Evolutionary conservation across 2,888 invertebrate genomes (phyloP), one percentile per base, ranked within the genome.

Genomic region (Scaptomyza reducta): DNA sequence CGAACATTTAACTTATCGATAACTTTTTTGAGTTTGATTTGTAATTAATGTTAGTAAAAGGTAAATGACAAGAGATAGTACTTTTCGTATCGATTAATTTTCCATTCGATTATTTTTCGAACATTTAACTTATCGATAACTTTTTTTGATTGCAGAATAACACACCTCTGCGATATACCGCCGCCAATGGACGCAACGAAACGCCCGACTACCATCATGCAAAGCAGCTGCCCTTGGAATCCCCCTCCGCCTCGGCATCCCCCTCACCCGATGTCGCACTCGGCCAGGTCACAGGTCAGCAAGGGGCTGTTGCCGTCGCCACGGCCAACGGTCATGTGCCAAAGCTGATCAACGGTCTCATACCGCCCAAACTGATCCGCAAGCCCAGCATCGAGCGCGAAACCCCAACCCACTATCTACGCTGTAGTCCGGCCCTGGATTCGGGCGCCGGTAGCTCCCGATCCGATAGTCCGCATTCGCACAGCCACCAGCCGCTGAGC

Each of bases 301-400:
- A 47, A n/a, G 49, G 49, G 6, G 33, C 66, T 41, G 81, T 82
- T 9, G 79, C 79, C 51, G 78, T 66, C 11, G 79, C 77, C 56
- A 71, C 85, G 57, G 89, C 88, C 74, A 92, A 91, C 73, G 92
- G 92, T n/a, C 91, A 91, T 64, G 89, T 90, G 74, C 87, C 90
- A 74, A 92, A 92, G 85, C 90, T 90, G 81, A 89, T 94, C 86
- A 91, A 95, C 70, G 71, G 87, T 38, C 93, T 94, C 54, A 92
- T 95, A 65, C 93, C 93, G 82, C 94, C 95, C 65, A 97, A 97
- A 91, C 93, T 97, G 49, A 96, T 95, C 74, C 94, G 97, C 54
- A 97, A 97, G 90, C 96, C 97, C 40, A 97, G 97, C 92, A 94
- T 97, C 75, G 97, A 97, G 92, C 94, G 97, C 50, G 97, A 97